Evolutionary conservation across 2,113 vertebrate genomes (phyloP), one percentile per base, ranked within the genome.

Genomic region (Chunga burmeisteri): DNA sequence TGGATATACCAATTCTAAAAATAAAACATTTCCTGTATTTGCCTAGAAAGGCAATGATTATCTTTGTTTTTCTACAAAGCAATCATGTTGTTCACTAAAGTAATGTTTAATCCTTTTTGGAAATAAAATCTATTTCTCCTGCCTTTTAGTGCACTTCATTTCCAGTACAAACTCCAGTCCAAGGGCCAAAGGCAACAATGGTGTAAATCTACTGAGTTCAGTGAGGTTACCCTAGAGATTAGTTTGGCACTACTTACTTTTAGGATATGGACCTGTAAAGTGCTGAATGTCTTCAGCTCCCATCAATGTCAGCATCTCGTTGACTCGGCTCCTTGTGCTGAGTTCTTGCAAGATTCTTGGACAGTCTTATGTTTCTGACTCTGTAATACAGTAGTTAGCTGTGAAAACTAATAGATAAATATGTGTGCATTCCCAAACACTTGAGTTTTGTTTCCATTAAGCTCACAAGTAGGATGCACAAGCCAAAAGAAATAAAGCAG

Each of bases 361-460:
- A 71, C 83, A 67, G 29, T 78, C 81, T 83, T 83, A 9, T 26
- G 13, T 92, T 86, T 70, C 63, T 59, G 50, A 42, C 50, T 86
- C 72, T 92, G 68, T 73, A 80, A 73, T 66, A 71, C 9, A 0
- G 82, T 86, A 78, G 88, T 90, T 90, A 88, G 63, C 55, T 59
- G 38, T 67, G 79, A 84, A 92, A 88, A 79, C 80, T 81, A 72
- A 89, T 44, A 88, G 80, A 86, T 82, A 93, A 97, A 79, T 93
- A 75, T 21, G 32, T 47, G 34, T 83, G 36, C 26, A 44, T 96
- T 95, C 86, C 55, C 75, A 93, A 86, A 81, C 21, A 56, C 50
- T 92, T 70, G 49, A 63, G 49, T 61, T 88, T 81, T 90, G 55
- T 96, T 97, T 95, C 71, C 72, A 66, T 83, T 92, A 77, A 38